Base-by-base conservation (phyloP, 2,888 invertebrate species). In the Aphrophora alni region DNA sequence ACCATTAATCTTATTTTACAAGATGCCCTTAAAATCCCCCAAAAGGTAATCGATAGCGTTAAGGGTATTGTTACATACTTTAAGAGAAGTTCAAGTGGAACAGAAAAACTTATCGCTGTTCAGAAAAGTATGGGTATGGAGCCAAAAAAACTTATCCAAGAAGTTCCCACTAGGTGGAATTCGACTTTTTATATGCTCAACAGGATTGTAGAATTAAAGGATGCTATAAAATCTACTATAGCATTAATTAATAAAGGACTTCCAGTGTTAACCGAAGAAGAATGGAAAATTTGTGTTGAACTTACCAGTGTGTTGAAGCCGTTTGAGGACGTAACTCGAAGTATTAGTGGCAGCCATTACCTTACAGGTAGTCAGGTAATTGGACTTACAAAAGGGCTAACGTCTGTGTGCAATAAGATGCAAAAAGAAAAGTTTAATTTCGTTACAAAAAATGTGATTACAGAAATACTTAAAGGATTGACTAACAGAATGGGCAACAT, bases 81-180 rank as follows among this genome's bases (percentile, higher is more conserved):
- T 12, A 74, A 74, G 33, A 27, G 74, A 28, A 74, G 74, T 14
- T 14, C 74, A 14, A 2, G 28, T 33, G 33, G 28, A 74, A 7
- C 28, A 2, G 27, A 74, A 33, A 74, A 74, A 28, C 33, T 74
- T 17, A 74, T 7, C 33, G 27, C n/a, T 2, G 27, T 24, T 26
- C 74, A 74, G 21, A 74, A 33, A 27, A 27, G 33, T 28, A 24
- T 38, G 12, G 74, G 74, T n/a, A 4, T 10, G 28, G 38, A 74
- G n/a, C 74, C 74, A 1, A 74, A 74, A 28, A 74, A 74, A 74
- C 28, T 74, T 26, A 28, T 74, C 24, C 74, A 74, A n/a, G n/a
- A n/a, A n/a, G n/a, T n/a, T n/a, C n/a, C n/a, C n/a, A n/a, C n/a
- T n/a, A n/a, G n/a, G n/a, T n/a, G n/a, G n/a, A n/a, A n/a, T n/a